Base-by-base conservation (phyloP, 1,140 invertebrate genomes). In the Grapholita molesta region DNA sequence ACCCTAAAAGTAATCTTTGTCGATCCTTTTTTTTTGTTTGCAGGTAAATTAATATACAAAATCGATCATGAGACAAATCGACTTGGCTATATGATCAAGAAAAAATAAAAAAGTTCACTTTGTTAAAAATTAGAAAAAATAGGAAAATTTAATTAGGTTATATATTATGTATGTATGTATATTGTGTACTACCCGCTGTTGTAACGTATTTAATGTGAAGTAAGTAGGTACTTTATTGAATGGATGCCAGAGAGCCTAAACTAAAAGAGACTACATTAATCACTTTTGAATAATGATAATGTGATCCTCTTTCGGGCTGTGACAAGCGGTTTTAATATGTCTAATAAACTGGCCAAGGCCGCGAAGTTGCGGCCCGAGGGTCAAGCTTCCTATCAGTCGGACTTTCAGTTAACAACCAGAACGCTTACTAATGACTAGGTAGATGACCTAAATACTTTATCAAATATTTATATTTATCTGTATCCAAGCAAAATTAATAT, bases 301-400 rank as follows among this genome's bases (percentile, higher is more conserved):
- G 55, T 61, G 55, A 8, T 32, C 28, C 55, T 61, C 55, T 61
- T 30, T 61, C n/a, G 25, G 25, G 55, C 55, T 61, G 55, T 32
- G 55, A 32, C 55, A 61, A 61, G 55, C 55, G 55, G 55, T 61
- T 61, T 61, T 61, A 61, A 61, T 61, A 61, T 61, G 55, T 61
- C 55, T 30, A 61, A 61, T 61, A 61, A 32, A 61, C 11, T 30
- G 55, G 55, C 15, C 55, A 61, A 61, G 55, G 55, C 15, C 55
- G 23, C 15, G 55, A 6, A 1, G 28, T 12, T 42, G 24, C 21
- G 3, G 52, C 12, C 53, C 24, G 25, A 15, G n/a, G 55, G 55
- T 61, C 55, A 61, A 61, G 25, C 32, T 15, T 30, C 55, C 24
- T 61, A 61, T 61, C 55, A 25, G 24, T 11, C 52, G 18, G 4